Evolutionary conservation across 1,140 invertebrate genomes (phyloP).

Genomic region (Pachypeltis micranthus): DNA sequence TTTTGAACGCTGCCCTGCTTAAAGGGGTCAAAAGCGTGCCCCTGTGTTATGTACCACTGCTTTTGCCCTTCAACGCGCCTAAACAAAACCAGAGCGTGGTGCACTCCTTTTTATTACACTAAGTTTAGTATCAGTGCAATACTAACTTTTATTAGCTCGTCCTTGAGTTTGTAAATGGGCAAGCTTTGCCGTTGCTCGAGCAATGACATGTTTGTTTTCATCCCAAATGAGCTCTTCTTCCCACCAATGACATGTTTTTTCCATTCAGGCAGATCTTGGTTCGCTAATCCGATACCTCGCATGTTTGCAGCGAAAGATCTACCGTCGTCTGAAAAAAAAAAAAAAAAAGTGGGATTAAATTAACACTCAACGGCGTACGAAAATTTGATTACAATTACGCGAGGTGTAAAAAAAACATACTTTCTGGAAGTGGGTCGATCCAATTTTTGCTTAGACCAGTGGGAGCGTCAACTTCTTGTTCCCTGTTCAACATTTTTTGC

Average conservation of each 20-base stretch:
- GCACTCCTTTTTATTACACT: too few species aligned
- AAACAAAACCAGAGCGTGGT: too few species aligned
- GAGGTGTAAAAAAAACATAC: conserved; percentile 35
- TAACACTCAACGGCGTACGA: too few species aligned
- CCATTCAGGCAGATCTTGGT: conserved; percentile 94
- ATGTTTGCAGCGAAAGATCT: conserved; percentile 61
- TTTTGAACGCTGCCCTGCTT: too few species aligned
- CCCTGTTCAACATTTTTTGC: conserved; percentile 80
- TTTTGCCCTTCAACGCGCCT: too few species aligned
- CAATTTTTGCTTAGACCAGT: conserved; percentile 80
- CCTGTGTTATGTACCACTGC: too few species aligned
- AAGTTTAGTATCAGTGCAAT: not conserved
- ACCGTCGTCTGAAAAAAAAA: conserved; percentile 42
- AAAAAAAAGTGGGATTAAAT: not conserved
- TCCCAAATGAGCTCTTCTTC: conserved; percentile 96
- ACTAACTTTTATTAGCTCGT: conserved; percentile 78
- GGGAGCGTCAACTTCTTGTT: conserved; percentile 80
- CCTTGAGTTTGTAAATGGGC: conserved; percentile 91
- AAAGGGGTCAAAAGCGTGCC: too few species aligned
- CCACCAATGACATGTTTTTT: conserved; percentile 97
- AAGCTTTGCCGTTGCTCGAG: conserved; percentile 90
- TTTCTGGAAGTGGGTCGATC: conserved; percentile 89
- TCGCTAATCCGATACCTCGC: conserved; percentile 66
- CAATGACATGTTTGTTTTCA: conserved; percentile 90
- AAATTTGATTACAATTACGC: too few species aligned